Evolutionary conservation across 2,797 vertebrate species (phyloP), one percentile per base, ranked within the genome.

Genomic region (Danio albolineatus): DNA sequence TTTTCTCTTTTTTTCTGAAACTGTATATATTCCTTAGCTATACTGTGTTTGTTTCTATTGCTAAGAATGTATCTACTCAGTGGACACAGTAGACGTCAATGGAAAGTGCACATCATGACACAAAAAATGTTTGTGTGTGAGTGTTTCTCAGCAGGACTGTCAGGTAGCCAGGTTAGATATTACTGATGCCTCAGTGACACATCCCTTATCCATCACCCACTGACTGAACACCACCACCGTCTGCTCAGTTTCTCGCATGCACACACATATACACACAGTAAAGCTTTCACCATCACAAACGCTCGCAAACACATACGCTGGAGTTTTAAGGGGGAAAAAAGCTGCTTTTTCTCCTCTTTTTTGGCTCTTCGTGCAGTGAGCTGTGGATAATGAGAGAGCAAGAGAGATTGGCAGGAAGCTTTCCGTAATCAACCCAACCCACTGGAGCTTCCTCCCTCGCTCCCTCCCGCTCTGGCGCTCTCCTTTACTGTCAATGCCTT

Each of bases 101-200:
- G 57, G 43, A 74, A 49, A 74, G 14, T 74, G 19, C 44, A 10
- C 13, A 8, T 17, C 16, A 61, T 61, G 28, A 61, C 57, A 57
- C 13, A 43, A 67, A 28, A 1, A 28, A 28, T 28, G 28, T 28
- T 28, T 59, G 19, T 53, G 46, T 73, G 60, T 12, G 48, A 12
- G 48, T 12, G 8, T 41, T 64, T 66, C 67, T 82, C 61, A 59
- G 73, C 51, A 62, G 57, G 57, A 43, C 71, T 36, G 62, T 77
- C 73, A 73, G 80, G 80, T 82, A 74, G 80, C 72, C 83, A 82
- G 76, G 73, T 82, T 85, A 67, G 62, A 73, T 81, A 84, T 85
- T 82, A 77, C 41, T 39, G 56, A 77, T 70, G 74, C 80, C 73
- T 77, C 74, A 77, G 74, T 72, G 80, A 72, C 75, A 75, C 71